Evolutionary conservation across 1,140 invertebrate genomes (phyloP).

Genomic region (Trichoplusia ni): DNA sequence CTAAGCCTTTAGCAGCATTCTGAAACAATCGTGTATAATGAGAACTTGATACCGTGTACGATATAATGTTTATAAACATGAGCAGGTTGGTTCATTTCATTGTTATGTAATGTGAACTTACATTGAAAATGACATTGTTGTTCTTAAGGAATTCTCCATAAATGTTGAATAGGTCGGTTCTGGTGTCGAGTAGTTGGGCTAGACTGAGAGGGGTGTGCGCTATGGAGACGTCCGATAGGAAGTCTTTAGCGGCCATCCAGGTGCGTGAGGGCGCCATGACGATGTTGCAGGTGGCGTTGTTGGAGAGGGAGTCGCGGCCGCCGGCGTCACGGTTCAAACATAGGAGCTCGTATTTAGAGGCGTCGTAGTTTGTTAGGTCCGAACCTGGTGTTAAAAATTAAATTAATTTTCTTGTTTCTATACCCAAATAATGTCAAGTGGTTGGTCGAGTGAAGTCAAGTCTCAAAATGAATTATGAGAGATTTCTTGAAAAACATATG

Average conservation of each 20-base stretch:
- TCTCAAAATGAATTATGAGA: too few species aligned
- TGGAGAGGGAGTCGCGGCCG: conserved; percentile 52
- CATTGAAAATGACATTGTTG: conserved; percentile 76
- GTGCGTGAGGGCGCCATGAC: conserved; percentile 65
- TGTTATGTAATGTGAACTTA: conserved; percentile 46
- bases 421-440: too few species aligned
- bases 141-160: conserved; percentile 78
- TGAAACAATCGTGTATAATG: conserved; percentile 44
- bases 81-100: conserved; percentile 4
- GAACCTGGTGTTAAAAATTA: conserved; percentile 52
- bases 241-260: conserved; percentile 70
- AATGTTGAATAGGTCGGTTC: conserved; percentile 70
- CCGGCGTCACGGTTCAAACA: conserved; percentile 67
- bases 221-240: conserved; percentile 72
- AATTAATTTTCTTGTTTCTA: too few species aligned
- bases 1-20: conserved; percentile 71
- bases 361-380: conserved; percentile 57
- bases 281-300: conserved; percentile 64
- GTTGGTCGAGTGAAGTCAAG: too few species aligned
- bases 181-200: conserved; percentile 58
- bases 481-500: too few species aligned
- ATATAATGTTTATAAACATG: too few species aligned
- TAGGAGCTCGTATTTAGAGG: conserved; percentile 61
- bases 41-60: background rate
- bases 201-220: conserved; percentile 72